These are phyloP conservation scores for Azorinus chamasolen DNA, from an alignment of 2,888 invertebrate genomes.

Conservation along the genomic window DNA sequence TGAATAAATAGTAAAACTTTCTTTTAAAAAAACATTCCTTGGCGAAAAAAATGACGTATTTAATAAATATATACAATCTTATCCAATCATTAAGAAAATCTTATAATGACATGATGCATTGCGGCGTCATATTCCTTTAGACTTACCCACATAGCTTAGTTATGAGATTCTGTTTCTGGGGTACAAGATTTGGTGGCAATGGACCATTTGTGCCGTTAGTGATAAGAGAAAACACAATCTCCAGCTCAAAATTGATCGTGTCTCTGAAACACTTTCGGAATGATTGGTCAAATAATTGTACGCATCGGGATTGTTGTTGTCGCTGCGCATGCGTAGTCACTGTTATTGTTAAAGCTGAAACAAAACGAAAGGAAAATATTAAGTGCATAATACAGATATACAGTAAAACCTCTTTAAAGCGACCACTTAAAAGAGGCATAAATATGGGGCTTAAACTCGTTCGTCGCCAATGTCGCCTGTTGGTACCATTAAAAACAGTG, in stretches of 20 bases:
- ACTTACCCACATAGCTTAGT: constrained; percentile 65
- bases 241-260: constrained; percentile 63
- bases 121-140: background rate
- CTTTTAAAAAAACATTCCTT: no score
- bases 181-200: constrained; percentile 58
- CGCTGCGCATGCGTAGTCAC: constrained; percentile 32
- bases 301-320: constrained; percentile 48
- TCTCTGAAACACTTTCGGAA: constrained; percentile 69
- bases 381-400: no score
- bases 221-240: constrained; percentile 69
- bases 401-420: no score
- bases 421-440: no score
- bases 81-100: no score
- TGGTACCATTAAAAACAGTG: no score
- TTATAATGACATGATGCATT: background rate
- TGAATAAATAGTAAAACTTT: no score
- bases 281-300: constrained; percentile 58
- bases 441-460: no score
- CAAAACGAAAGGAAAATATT: background rate
- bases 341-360: constrained; percentile 47
- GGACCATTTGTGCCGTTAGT: constrained; percentile 69
- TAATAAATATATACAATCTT: no score
- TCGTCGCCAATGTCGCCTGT: no score
- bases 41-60: no score
- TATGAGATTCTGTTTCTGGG: constrained; percentile 50